phyloP scores from a whole-genome alignment of 2,888 invertebrate species.

The Linnaemya vulpina region DNA sequence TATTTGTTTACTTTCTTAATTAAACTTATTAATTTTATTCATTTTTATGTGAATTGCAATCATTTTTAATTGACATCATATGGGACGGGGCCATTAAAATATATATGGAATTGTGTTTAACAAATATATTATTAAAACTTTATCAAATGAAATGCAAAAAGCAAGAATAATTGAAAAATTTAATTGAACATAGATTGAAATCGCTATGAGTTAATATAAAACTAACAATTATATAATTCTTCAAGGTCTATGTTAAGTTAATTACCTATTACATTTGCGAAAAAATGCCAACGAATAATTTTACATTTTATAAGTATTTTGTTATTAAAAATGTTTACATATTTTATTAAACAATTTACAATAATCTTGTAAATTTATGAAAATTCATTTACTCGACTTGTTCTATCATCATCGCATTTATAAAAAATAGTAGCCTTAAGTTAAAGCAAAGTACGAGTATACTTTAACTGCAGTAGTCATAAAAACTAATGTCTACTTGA shows the following conservation, averaged over 20 bases:
- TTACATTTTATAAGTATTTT: slow-evolving; percentile 9
- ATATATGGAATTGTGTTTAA: slow-evolving; percentile 41
- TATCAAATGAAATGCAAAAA: slow-evolving; percentile 5
- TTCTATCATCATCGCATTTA: too few species aligned
- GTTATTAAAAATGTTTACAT: neutral
- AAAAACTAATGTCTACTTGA: too few species aligned
- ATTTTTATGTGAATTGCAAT: slow-evolving; percentile 51
- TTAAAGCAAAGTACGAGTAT: too few species aligned
- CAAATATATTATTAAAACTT: slow-evolving; percentile 20
- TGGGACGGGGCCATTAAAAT: slow-evolving; percentile 54
- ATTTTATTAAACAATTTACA: neutral
- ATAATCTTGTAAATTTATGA: neutral
- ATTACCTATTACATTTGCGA: neutral
- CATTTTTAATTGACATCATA: slow-evolving; percentile 67
- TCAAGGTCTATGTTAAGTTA: slow-evolving; percentile 20
- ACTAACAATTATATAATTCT: neutral
- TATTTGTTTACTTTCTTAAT: slow-evolving; percentile 23
- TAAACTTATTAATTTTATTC: slow-evolving; percentile 60
- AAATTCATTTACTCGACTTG: too few species aligned
- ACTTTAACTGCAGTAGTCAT: too few species aligned
- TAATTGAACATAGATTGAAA: slow-evolving; percentile 30
- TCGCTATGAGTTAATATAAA: neutral
- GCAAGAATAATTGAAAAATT: slow-evolving; percentile 33
- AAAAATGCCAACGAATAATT: neutral
- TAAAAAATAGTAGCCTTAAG: neutral